phyloP scores from a whole-genome alignment of 2,113 vertebrate genomes.

The Chaetura pelagica region DNA sequence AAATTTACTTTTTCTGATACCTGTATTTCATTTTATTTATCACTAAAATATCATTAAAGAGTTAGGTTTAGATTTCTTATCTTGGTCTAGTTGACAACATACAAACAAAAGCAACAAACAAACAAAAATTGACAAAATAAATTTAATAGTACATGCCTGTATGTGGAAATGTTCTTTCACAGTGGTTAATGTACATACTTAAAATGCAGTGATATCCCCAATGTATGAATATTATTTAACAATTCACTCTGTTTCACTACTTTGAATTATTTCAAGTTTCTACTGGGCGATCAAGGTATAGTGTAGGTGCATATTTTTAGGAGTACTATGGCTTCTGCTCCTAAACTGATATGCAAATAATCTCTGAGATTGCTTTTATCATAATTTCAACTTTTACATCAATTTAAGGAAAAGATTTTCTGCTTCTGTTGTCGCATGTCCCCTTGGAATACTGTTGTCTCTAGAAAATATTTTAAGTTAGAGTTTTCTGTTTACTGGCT shows the following conservation, averaged over 20 bases:
- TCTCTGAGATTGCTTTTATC: neutral
- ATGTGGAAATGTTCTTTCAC: neutral
- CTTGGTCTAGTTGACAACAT: neutral
- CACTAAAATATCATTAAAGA: neutral
- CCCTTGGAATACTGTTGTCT: neutral
- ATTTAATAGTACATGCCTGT: neutral
- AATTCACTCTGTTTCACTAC: neutral
- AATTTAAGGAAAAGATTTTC: neutral
- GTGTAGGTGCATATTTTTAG: neutral
- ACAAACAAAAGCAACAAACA: neutral
- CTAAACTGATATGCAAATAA: neutral
- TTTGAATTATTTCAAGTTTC: neutral
- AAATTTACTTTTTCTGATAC: neutral
- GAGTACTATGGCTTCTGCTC: neutral
- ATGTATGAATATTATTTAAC: neutral
- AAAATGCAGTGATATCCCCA: neutral
- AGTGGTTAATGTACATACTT: neutral
- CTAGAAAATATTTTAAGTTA: neutral
- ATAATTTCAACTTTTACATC: neutral
- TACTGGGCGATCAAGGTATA: fast-evolving
- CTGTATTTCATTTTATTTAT: neutral
- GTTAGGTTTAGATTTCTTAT: neutral
- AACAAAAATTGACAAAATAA: neutral
- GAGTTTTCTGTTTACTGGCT: neutral
- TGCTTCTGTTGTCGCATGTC: neutral